A percentile compares a stretch with the other conserved stretches of the same genome.
These are phyloP conservation scores for Oryzias javanicus DNA, from an alignment of 2,113 vertebrate species.

Conservation along the genomic window DNA sequence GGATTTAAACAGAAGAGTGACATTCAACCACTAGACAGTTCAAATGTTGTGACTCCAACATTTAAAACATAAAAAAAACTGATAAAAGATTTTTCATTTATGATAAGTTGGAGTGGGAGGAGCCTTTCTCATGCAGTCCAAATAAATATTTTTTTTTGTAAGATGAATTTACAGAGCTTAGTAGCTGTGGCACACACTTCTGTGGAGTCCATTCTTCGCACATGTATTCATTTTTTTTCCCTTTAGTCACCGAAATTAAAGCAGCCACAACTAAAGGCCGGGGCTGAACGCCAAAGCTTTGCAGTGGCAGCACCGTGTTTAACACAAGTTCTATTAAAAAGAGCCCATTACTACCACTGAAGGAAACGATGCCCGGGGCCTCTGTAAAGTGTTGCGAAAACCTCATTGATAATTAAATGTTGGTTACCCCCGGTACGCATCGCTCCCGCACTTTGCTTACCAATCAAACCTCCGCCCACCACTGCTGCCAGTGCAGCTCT, in stretches of 20 bases:
- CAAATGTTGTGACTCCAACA: slow-evolving; percentile 25
- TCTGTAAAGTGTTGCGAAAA: slow-evolving; percentile 80
- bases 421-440: slow-evolving; percentile 81
- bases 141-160: too few species aligned
- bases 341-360: slow-evolving; percentile 80
- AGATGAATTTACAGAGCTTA: too few species aligned
- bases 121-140: background rate
- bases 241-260: slow-evolving; percentile 69
- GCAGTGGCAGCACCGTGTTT: slow-evolving; percentile 77
- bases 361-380: slow-evolving; percentile 75
- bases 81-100: slow-evolving; percentile 1
- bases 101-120: background rate
- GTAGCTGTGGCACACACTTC: slow-evolving; percentile 13
- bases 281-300: slow-evolving; percentile 70
- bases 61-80: slow-evolving; percentile 8
- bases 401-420: slow-evolving; percentile 87
- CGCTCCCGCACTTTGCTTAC: slow-evolving; percentile 80
- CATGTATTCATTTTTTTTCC: slow-evolving; percentile 48
- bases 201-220: too few species aligned
- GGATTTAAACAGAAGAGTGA: slow-evolving; percentile 39
- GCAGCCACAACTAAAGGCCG: slow-evolving; percentile 69
- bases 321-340: slow-evolving; percentile 83
- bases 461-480: slow-evolving; percentile 76
- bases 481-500: slow-evolving; percentile 58
- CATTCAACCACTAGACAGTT: slow-evolving; percentile 34